These are phyloP conservation scores for Pogonophryne albipinna DNA, from an alignment of 2,797 vertebrate genomes.

Conservation along the genomic window DNA sequence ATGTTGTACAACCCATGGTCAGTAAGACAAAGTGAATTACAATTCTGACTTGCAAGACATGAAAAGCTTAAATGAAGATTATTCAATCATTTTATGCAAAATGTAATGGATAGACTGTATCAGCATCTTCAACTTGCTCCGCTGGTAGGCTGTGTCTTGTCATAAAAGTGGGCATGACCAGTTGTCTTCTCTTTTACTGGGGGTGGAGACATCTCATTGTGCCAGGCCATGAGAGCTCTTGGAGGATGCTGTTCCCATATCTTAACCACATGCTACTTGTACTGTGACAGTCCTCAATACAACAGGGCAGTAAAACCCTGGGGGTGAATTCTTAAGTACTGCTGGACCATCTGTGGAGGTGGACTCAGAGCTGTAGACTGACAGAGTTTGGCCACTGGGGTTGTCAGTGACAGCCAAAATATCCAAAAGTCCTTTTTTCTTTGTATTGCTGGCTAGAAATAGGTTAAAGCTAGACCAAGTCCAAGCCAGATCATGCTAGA, in stretches of 20 bases:
- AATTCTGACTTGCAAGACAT: slow-evolving; percentile 35
- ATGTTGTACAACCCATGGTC: slow-evolving; percentile 47
- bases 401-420: slow-evolving; percentile 74
- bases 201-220: slow-evolving; percentile 81
- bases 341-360: slow-evolving; percentile 84
- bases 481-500: slow-evolving; percentile 68
- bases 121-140: slow-evolving; percentile 36
- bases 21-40: slow-evolving; percentile 49
- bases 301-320: slow-evolving; percentile 86
- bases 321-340: slow-evolving; percentile 85
- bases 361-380: slow-evolving; percentile 75
- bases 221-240: slow-evolving; percentile 81
- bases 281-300: slow-evolving; percentile 85
- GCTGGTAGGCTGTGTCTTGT: slow-evolving; percentile 52
- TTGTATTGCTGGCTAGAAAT: slow-evolving; percentile 65
- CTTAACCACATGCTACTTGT: slow-evolving; percentile 85
- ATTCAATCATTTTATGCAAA: slow-evolving; percentile 14
- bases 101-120: slow-evolving; percentile 1
- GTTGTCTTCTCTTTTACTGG: slow-evolving; percentile 72
- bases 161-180: slow-evolving; percentile 74
- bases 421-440: slow-evolving; percentile 60
- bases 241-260: slow-evolving; percentile 85
- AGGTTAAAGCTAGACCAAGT: slow-evolving; percentile 74
- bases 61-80: slow-evolving; percentile 31
- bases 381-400: slow-evolving; percentile 79